Evolutionary conservation across 2,888 invertebrate species (phyloP), one percentile per base, ranked within the genome.

Genomic region (Drosophila nigricruria): DNA sequence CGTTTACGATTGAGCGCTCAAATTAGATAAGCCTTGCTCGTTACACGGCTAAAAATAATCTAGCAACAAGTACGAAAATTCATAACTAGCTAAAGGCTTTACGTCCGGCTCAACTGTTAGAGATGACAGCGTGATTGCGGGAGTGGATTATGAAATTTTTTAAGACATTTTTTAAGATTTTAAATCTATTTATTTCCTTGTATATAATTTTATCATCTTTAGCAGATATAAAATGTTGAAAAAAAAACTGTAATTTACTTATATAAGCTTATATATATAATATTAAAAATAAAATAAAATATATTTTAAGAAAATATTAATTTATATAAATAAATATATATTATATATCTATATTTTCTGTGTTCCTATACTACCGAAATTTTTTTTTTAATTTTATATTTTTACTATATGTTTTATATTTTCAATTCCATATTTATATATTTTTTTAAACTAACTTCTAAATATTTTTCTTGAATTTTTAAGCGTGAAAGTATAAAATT

Each of bases 11-110:
- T 34, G 50, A 34, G 60, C 70, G 65, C 62, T 67, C 66, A 79
- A 83, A 79, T 67, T 77, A 79, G 81, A 82, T 86, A 79, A 71
- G 62, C 66, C 45, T 20, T 45, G 57, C 56, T 54, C 36, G 61
- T 65, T 77, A 77, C 77, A 73, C 73, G 14, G 52, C 23, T 45
- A 68, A 68, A 73, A 59, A 73, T 73, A 73, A 62, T 67, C 57
- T 20, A 52, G 68, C 52, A 56, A 68, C 38, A 72, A 59, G 66
- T 57, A 50, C 43, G 18, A 61, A 20, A 30, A 60, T n/a, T 30
- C 25, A 42, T 20, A 34, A 38, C 18, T 20, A 9, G 14, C 5
- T 12, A 16, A 40, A 3, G 30, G 23, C 16, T 23, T n/a, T 12
- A 5, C 0, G 12, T 9, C n/a, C 23, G 12, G 20, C 40, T 34